Conservation (phyloP, 2,797 vertebrate species). For the Anas bahamensis region DNA sequence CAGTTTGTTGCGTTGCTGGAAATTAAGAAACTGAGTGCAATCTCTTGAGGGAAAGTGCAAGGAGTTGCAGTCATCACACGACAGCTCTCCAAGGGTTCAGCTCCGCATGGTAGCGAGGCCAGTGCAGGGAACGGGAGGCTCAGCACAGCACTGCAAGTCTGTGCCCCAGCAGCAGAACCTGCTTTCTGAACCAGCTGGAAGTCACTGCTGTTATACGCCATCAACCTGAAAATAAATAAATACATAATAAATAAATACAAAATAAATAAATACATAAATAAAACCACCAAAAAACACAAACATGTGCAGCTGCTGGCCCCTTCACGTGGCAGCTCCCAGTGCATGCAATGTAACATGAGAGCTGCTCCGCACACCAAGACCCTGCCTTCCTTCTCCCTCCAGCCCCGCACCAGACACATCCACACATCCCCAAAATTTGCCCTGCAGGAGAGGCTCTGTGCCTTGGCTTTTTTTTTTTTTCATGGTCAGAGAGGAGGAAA, state of each 20-base stretch:
- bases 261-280: too few species aligned
- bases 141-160: neutral
- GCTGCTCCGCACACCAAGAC: neutral
- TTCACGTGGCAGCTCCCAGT: neutral
- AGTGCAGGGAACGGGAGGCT: neutral
- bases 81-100: neutral
- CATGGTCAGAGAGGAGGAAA: neutral
- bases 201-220: too few species aligned
- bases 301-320: neutral
- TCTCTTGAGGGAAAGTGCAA: neutral
- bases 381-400: neutral
- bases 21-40: neutral
- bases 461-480: neutral
- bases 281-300: too few species aligned
- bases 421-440: neutral
- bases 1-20: neutral
- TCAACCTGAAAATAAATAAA: too few species aligned
- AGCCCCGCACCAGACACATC: neutral
- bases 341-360: constrained; percentile 29
- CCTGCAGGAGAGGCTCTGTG: neutral
- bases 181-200: neutral
- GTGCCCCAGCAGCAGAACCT: neutral
- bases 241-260: too few species aligned
- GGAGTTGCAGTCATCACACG: neutral
- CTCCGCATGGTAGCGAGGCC: neutral